Base-by-base conservation (phyloP, 2,113 vertebrate species). In the Zootoca vivipara region DNA sequence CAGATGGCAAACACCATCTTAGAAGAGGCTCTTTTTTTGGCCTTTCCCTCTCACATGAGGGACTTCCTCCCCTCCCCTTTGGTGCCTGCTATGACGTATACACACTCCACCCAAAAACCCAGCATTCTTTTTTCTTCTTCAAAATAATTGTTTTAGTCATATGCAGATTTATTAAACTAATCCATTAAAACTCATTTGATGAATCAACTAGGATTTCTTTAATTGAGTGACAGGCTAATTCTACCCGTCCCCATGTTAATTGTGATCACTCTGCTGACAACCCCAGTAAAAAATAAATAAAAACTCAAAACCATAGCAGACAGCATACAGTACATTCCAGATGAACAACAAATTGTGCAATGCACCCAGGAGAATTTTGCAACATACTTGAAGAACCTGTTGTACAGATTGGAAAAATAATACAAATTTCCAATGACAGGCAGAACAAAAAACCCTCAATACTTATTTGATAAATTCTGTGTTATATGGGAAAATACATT, bases 341-440 rank as follows among this genome's bases (percentile, higher is more conserved):
- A 75, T 35, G 72, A 69, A 28, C 42, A 69, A n/a, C 26, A 77
- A 94, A 91, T 92, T 93, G 72, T 69, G 90, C 89, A 93, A 94
- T 89, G 91, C 78, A 90, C 83, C 92, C 81, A 90, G 90, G 91
- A 94, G 94, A 92, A 93, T 94, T 93, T 95, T 94, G 93, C 93
- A 95, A 94, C 88, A 77, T 92, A 95, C 93, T 92, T 93, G 90
- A 85, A 87, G 90, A 94, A 93, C 91, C 92, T 84, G 93, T 91
- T 93, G 92, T 94, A 93, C 91, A 95, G 93, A 91, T 78, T 92
- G 87, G 87, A 94, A 52, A 52, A 95, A 93, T 89, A 95, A 89
- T 86, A 88, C 62, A 89, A 89, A 91, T 93, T 93, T 90, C 89
- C 58, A 89, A 78, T 90, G 93, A 91, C 87, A 92, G 87, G 92